Base-by-base conservation (phyloP, 1,140 invertebrate species). In the Bactericera cockerelli region DNA sequence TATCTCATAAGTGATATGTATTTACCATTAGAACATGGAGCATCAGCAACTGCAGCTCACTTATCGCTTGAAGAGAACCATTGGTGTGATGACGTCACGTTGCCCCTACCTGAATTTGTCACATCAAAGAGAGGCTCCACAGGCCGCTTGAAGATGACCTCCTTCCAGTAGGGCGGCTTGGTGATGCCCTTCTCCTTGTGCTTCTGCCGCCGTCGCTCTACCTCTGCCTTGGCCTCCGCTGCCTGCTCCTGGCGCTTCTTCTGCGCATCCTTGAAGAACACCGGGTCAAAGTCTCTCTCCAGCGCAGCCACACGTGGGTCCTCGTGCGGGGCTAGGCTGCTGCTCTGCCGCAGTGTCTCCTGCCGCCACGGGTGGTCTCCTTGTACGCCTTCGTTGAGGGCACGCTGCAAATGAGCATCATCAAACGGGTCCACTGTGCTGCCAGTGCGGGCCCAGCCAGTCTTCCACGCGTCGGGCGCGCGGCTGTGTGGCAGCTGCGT, bases 131-230 rank as follows among this genome's bases (percentile, higher is more conserved):
- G 22, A 49, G 42, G 42, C 22, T 49, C 42, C 4, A 49, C 42
- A 13, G 28, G 28, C 4, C 22, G n/a, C 22, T 49, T 49, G n/a
- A 22, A 19, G 4, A 49, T 16, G n/a, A 22, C n/a, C 19, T 49
- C 42, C 22, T 49, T 49, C 42, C 42, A 49, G 42, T 49, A 49
- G 42, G 22, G 42, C 19, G n/a, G 42, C 42, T 22, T 49, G n/a
- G 42, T 49, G n/a, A 49, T 49, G n/a, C 42, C 42, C 42, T 49
- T 49, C 42, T 49, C 42, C 22, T 22, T 49, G n/a, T 22, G 8
- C n/a, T 49, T 49, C 22, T 49, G 8, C 19, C 22, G n/a, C 19
- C 22, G 42, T n/a, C 42, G 6, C 4, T 49, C 22, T 4, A 49
- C 22, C 19, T 49, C 42, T 49, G n/a, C 42, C n/a, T 19, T 22